phyloP scores from a whole-genome alignment of 2,113 vertebrate genomes.

The Phyllostomus hastatus region DNA sequence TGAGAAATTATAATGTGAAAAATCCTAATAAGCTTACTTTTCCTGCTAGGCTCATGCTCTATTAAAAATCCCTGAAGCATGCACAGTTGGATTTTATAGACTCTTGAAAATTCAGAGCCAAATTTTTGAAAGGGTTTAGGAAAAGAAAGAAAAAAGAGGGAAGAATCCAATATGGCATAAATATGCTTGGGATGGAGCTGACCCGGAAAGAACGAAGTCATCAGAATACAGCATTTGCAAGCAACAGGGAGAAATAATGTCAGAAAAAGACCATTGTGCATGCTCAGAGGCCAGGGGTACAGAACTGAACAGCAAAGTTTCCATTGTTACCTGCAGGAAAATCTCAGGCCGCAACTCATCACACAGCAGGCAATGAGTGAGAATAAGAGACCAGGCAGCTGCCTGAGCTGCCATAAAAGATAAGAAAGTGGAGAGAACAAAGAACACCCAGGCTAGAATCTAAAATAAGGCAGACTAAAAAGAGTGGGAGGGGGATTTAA shows the following conservation, averaged over 20 bases:
- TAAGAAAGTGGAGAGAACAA: slow-evolving; percentile 3
- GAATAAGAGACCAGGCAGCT: not conserved
- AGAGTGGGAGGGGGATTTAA: not conserved
- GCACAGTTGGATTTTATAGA: not conserved
- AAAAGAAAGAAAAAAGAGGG: not conserved
- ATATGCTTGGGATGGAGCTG: not conserved
- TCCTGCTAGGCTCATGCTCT: slow-evolving; percentile 24
- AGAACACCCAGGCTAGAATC: not conserved
- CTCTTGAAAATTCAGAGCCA: slow-evolving; percentile 40
- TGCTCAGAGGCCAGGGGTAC: not conserved
- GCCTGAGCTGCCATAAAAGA: not conserved
- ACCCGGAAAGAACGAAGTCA: not conserved
- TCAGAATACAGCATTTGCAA: slow-evolving; percentile 23
- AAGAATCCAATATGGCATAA: slow-evolving; percentile 9
- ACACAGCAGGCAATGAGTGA: not conserved
- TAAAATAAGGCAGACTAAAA: not conserved
- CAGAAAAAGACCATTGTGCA: not conserved
- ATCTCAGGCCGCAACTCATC: not conserved
- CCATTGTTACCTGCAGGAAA: not conserved
- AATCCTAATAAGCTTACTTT: not conserved
- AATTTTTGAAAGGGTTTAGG: not conserved
- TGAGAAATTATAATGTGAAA: slow-evolving; percentile 36
- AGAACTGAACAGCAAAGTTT: not conserved
- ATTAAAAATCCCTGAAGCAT: slow-evolving; percentile 22
- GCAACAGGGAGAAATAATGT: not conserved